Percentiles rank a stretch among this genome's conserved stretches.
These are phyloP conservation scores for Sebastes matsubarae DNA, from an alignment of 2,797 vertebrate genomes.

Conservation along the genomic window DNA sequence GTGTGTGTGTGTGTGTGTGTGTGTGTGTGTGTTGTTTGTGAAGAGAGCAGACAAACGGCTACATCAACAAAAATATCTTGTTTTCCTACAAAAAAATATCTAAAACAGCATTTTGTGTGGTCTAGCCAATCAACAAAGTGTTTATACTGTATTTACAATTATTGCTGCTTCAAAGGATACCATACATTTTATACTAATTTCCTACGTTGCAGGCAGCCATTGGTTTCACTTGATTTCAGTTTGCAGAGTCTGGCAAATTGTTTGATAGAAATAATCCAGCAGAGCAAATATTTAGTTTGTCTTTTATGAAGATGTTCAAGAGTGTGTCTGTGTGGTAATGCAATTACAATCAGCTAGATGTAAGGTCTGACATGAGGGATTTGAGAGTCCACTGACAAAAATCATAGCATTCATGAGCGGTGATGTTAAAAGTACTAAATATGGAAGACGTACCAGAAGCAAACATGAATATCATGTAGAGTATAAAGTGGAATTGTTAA, in stretches of 20 bases:
- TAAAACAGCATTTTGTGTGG: not conserved
- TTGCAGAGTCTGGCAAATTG: not conserved
- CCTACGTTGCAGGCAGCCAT: not conserved
- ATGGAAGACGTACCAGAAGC: not conserved
- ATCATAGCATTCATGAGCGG: not conserved
- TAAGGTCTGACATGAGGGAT: not conserved
- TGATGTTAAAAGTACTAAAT: not conserved
- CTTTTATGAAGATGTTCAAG: not conserved
- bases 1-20: slow-evolving; percentile 23
- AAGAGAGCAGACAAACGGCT: not conserved
- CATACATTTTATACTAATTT: not conserved
- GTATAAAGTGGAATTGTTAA: not conserved
- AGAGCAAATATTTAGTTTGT: not conserved
- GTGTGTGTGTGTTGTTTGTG: not conserved
- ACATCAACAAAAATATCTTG: not conserved
- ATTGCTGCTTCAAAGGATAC: not conserved
- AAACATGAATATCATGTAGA: not conserved
- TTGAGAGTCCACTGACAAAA: not conserved
- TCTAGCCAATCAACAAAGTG: not conserved
- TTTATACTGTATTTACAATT: not conserved
- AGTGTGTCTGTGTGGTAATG: not conserved
- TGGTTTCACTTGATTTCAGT: not conserved
- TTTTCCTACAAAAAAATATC: not conserved
- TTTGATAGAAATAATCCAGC: not conserved
- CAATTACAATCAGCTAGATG: not conserved